Conservation (phyloP, 2,888 invertebrate genomes). For the Ariolimax columbianus region DNA sequence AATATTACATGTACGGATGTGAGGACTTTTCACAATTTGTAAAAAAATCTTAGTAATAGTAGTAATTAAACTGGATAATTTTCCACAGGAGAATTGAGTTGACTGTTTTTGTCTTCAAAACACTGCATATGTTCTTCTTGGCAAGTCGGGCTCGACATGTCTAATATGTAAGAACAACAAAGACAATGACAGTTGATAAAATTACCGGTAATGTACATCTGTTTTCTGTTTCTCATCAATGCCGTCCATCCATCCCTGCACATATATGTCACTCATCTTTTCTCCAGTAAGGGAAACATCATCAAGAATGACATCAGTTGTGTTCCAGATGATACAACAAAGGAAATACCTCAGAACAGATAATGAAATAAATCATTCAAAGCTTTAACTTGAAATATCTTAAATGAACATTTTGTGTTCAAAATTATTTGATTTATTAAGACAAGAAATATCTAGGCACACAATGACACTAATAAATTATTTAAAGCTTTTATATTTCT, state of each 20-base stretch:
- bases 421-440: too few species aligned
- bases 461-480: too few species aligned
- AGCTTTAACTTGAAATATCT: not conserved
- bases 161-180: too few species aligned
- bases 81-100: too few species aligned
- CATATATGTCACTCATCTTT: slow-evolving; percentile 80
- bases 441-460: too few species aligned
- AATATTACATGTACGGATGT: too few species aligned
- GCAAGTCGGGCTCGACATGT: too few species aligned
- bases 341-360: slow-evolving; percentile 75
- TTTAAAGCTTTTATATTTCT: too few species aligned
- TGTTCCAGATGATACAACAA: slow-evolving; percentile 79
- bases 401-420: too few species aligned
- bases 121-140: not conserved
- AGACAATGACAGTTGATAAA: not conserved
- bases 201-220: slow-evolving; percentile 80
- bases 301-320: slow-evolving; percentile 79
- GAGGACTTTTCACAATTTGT: too few species aligned
- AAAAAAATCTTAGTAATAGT: too few species aligned
- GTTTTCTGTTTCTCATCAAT: slow-evolving; percentile 80
- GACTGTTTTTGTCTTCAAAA: not conserved
- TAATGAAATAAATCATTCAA: not conserved
- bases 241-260: slow-evolving; percentile 78
- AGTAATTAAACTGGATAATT: too few species aligned
- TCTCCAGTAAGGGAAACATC: slow-evolving; percentile 80